These are phyloP conservation scores for Orchestes rusci DNA, from an alignment of 2,888 invertebrate species.

Conservation along the genomic window DNA sequence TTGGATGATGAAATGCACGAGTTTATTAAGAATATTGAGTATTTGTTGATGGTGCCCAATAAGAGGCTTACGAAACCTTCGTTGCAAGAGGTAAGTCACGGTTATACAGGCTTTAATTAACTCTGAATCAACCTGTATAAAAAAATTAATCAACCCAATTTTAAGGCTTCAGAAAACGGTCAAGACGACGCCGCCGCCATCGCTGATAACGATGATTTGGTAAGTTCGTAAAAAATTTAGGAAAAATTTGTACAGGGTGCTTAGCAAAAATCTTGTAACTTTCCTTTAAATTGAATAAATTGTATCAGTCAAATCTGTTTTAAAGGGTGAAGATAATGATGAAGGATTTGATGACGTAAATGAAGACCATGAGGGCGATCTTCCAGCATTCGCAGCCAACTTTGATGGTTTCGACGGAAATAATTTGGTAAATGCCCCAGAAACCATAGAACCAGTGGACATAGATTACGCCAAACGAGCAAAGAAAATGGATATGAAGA, in stretches of 20 bases:
- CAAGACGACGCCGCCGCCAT: too few species aligned
- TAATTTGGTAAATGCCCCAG: slow-evolving; percentile 61
- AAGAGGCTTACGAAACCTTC: slow-evolving; percentile 17
- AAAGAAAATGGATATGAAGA: slow-evolving; percentile 81
- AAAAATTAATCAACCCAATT: too few species aligned
- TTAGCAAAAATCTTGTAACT: too few species aligned
- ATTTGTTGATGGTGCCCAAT: slow-evolving; percentile 26
- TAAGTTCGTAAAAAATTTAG: not conserved
- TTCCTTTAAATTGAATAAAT: slow-evolving; percentile 36
- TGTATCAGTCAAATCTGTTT: too few species aligned
- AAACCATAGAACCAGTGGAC: slow-evolving; percentile 44
- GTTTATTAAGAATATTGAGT: slow-evolving; percentile 22
- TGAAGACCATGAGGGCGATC: not conserved
- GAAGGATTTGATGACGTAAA: slow-evolving; percentile 26
- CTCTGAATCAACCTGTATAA: too few species aligned
- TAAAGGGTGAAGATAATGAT: slow-evolving; percentile 28
- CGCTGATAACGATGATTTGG: too few species aligned
- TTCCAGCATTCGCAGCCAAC: too few species aligned
- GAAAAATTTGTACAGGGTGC: too few species aligned
- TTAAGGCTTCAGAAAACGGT: too few species aligned
- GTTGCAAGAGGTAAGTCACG: too few species aligned
- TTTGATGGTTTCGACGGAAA: slow-evolving; percentile 41
- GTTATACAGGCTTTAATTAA: too few species aligned
- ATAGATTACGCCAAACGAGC: slow-evolving; percentile 76
- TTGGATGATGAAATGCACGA: slow-evolving; percentile 19